Conservation (phyloP, 2,888 invertebrate genomes). For the Luffia ferchaultella region DNA sequence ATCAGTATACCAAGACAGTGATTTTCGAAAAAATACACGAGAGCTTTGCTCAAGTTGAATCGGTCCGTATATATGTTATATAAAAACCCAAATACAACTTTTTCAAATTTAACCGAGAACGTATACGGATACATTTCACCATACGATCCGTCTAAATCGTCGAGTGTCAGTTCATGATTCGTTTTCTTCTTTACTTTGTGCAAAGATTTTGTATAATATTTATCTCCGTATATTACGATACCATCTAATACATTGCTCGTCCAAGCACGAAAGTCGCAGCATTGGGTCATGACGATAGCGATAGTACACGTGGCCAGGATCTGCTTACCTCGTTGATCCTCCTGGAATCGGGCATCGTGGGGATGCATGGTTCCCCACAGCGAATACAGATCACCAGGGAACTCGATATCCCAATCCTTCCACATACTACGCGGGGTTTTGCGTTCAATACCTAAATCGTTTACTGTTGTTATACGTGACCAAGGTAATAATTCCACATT, state of each 20-base stretch:
- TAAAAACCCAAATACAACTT: constrained; percentile 68
- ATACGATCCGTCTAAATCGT: constrained; percentile 63
- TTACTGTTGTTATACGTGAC: constrained; percentile 40
- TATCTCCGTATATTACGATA: constrained; percentile 66
- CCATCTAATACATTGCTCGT: constrained; percentile 69
- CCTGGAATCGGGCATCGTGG: constrained; percentile 60
- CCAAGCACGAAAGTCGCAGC: constrained; percentile 71
- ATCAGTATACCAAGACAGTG: constrained; percentile 62
- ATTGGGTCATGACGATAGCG: constrained; percentile 63
- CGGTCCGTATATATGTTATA: constrained; percentile 62
- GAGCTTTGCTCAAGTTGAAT: constrained; percentile 70
- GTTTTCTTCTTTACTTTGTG: constrained; percentile 37
- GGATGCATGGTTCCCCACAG: constrained; percentile 74
- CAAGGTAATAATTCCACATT: constrained; percentile 46
- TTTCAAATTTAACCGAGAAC: constrained; percentile 64
- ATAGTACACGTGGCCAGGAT: constrained; percentile 68
- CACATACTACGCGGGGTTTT: constrained; percentile 49
- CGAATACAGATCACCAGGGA: constrained; percentile 72
- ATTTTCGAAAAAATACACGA: constrained; percentile 67
- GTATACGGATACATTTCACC: constrained; percentile 63
- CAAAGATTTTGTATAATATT: constrained; percentile 61
- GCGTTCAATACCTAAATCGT: constrained; percentile 42
- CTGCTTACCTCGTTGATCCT: constrained; percentile 68
- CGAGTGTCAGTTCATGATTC: constrained; percentile 66
- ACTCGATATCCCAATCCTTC: constrained; percentile 76